Percentiles rank a stretch among this genome's conserved stretches.
Conservation (phyloP, 2,797 vertebrate genomes). For the Ctenochaetus hawaiiensis region DNA sequence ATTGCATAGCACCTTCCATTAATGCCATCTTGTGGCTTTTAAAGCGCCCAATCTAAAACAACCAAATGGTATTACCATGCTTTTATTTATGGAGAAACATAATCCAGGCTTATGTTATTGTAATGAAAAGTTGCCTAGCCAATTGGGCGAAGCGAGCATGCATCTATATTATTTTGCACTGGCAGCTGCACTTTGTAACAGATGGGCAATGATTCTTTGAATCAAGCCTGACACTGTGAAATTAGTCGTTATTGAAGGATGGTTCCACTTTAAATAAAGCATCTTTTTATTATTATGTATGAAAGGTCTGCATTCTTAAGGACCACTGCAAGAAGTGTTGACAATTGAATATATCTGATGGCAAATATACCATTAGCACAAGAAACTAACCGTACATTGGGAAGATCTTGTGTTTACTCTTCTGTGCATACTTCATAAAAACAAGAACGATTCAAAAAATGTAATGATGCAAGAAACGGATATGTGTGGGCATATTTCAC, state of each 20-base stretch:
- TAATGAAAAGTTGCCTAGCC: slow-evolving; percentile 70
- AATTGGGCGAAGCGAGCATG: slow-evolving; percentile 61
- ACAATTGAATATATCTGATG: slow-evolving; percentile 18
- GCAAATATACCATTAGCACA: slow-evolving; percentile 17
- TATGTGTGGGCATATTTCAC: background rate
- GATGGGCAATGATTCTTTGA: slow-evolving; percentile 71
- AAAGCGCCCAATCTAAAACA: slow-evolving; percentile 73
- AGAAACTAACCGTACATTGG: background rate
- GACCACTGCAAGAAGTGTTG: slow-evolving; percentile 17
- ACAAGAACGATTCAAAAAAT: background rate
- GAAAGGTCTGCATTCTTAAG: slow-evolving; percentile 39
- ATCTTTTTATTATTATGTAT: slow-evolving; percentile 51
- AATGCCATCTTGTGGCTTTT: slow-evolving; percentile 71
- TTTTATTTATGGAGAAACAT: slow-evolving; percentile 69
- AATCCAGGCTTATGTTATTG: slow-evolving; percentile 69
- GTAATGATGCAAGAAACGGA: background rate
- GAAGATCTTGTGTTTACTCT: background rate
- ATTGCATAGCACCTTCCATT: slow-evolving; percentile 68
- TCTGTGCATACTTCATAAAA: slow-evolving; percentile 13
- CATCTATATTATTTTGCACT: slow-evolving; percentile 67
- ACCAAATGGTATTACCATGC: slow-evolving; percentile 64
- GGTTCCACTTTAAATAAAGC: slow-evolving; percentile 52
- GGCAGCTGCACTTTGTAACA: slow-evolving; percentile 73
- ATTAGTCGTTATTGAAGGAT: slow-evolving; percentile 64
- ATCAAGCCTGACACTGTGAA: slow-evolving; percentile 71